Evolutionary conservation across 2,797 vertebrate genomes (phyloP), one percentile per base, ranked within the genome.

Genomic region (Rhinatrema bivittatum): DNA sequence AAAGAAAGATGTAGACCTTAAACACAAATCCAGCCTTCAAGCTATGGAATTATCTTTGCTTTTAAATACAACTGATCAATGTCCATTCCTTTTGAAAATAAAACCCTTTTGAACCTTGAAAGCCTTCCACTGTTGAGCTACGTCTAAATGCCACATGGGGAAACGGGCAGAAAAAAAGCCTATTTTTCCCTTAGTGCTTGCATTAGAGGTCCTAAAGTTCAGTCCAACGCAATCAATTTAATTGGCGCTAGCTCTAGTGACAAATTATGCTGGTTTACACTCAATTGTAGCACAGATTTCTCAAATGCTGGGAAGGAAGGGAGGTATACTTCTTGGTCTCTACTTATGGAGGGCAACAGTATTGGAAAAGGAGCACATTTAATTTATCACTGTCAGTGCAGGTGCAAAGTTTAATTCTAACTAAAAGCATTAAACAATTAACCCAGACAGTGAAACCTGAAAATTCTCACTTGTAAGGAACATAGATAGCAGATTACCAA

Each of bases 91-190:
- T 87, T 89, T 85, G 84, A 88, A 89, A 88, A 84, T 83, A 88
- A 92, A 94, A 91, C 88, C 87, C 87, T 86, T 85, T 90, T 91
- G 88, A 95, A 94, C 88, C 85, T 85, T 86, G 85, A 86, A 87
- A 89, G 81, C 81, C 82, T 84, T 89, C 88, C 72, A 88, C 87
- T 88, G 86, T 87, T 86, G 71, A 84, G 72, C 81, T 78, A 73
- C 79, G 78, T 79, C 81, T 86, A 81, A 86, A 86, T 87, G 87
- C 84, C 86, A 87, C 89, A 88, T 86, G 79, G 75, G 86, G 87
- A 87, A 86, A 80, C 77, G 77, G 80, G 80, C 85, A 88, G 78
- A 81, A 88, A 86, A 80, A 81, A 90, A 77, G 72, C 86, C 87
- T 87, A 81, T 78, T 81, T 60, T 82, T 78, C 75, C 83, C 79